These are phyloP conservation scores for Artemia sp. DNA, from an alignment of 2,888 invertebrate genomes.

Conservation along the genomic window DNA sequence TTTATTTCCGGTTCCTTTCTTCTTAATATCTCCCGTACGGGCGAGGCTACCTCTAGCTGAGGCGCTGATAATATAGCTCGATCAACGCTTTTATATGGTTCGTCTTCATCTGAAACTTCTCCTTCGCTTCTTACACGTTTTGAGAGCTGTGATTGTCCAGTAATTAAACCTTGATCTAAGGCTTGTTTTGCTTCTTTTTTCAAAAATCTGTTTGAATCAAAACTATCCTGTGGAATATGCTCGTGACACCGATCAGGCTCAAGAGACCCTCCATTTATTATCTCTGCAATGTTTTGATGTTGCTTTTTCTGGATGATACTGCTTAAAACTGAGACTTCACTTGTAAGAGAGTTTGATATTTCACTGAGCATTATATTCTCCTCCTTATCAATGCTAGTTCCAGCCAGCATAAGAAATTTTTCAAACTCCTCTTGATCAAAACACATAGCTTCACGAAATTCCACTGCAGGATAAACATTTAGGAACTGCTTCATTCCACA, in stretches of 20 bases:
- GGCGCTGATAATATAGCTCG: background rate
- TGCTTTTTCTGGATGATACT: background rate
- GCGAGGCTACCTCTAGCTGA: background rate
- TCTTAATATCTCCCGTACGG: background rate
- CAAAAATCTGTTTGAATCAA: background rate
- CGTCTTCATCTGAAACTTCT: background rate
- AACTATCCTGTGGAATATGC: background rate
- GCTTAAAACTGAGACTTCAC: background rate
- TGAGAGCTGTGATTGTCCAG: background rate
- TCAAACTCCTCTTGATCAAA: background rate
- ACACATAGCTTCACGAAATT: background rate
- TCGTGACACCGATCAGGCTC: background rate
- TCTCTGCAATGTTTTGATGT: background rate
- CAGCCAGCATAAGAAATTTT: background rate
- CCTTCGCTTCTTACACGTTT: conserved; percentile 3
- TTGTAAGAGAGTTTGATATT: background rate
- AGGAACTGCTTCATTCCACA: too few relatives aligned
- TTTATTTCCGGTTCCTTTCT: background rate
- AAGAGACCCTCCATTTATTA: background rate
- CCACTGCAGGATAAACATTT: background rate
- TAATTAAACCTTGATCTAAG: background rate
- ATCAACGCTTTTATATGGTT: background rate
- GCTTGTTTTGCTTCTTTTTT: background rate
- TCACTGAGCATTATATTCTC: background rate
- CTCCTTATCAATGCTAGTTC: background rate